Evolutionary conservation across 2,888 invertebrate species (phyloP), one percentile per base, ranked within the genome.

Genomic region (Scaptomyza caliginosa): DNA sequence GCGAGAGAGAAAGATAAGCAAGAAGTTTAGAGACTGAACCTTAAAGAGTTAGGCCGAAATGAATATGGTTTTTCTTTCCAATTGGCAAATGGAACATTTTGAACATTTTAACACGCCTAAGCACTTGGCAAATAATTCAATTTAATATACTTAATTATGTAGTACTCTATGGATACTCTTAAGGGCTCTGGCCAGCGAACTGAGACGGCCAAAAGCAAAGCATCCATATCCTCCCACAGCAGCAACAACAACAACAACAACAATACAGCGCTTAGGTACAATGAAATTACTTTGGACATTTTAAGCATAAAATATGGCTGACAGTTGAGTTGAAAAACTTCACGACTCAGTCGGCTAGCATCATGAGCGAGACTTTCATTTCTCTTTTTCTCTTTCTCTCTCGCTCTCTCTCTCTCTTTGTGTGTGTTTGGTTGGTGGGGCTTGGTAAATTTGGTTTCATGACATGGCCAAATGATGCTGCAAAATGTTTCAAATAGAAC

Each of bases 301-400:
- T 80, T 84, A 86, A 81, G 81, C 85, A 81, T 84, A 81, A 86
- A 86, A 81, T 84, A 81, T 86, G 86, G 71, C 85, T 74, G 86
- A 81, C 86, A 86, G 87, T 70, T 74, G 64, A 74, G 84, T 67
- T 64, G 79, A 67, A 68, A 54, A 68, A 54, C 63, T 60, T 57
- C 57, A 49, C 32, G 57, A 66, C 58, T 50, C 32, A 58, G 54
- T 23, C 67, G 67, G 65, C 56, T 55, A 38, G 62, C 65, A 57
- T 64, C 60, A 74, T 70, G 59, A 67, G 54, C 45, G 17, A 30
- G 23, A 30, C 45, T 46, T 48, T 43, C 40, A 3, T 13, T 19
- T 19, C 38, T 38, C 21, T 21, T 21, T n/a, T n/a, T n/a, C n/a
- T n/a, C n/a, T 13, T 5, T 3, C 24, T 6, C 24, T 24, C 24